Conservation (phyloP, 2,113 vertebrate species). For the Microtus richardsoni region DNA sequence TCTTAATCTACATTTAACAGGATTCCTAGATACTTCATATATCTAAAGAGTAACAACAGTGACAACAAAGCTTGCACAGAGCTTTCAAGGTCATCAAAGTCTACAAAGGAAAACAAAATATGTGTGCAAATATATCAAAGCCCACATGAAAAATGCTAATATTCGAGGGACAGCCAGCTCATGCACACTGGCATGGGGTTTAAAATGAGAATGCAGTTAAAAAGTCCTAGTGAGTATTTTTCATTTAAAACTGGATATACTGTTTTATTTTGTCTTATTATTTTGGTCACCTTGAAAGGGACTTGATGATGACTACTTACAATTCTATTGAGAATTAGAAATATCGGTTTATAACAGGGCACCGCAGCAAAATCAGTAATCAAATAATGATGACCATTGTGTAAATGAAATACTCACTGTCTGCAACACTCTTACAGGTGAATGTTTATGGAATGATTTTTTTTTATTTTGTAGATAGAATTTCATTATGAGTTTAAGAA, state of each 20-base stretch:
- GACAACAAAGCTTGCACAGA: neutral
- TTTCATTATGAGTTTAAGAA: neutral
- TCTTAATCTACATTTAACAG: neutral
- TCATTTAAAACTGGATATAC: neutral
- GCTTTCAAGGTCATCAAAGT: neutral
- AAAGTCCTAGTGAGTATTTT: neutral
- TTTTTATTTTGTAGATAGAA: neutral
- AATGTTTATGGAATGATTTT: neutral
- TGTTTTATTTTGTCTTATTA: conserved; percentile 10
- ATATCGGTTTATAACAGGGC: neutral
- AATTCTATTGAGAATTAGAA: neutral
- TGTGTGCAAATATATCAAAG: neutral
- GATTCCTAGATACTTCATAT: neutral
- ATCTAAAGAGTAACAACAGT: neutral
- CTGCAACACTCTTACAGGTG: neutral
- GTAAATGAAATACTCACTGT: neutral
- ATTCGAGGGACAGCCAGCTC: neutral
- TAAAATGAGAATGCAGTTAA: neutral
- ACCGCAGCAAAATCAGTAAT: neutral
- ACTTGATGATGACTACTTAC: neutral
- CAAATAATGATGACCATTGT: neutral
- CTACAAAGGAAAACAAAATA: neutral
- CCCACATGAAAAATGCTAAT: neutral
- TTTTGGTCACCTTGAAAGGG: neutral
- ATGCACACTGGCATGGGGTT: neutral